Base-by-base conservation (phyloP, 2,113 vertebrate species). In the Oreochromis spilurus region DNA sequence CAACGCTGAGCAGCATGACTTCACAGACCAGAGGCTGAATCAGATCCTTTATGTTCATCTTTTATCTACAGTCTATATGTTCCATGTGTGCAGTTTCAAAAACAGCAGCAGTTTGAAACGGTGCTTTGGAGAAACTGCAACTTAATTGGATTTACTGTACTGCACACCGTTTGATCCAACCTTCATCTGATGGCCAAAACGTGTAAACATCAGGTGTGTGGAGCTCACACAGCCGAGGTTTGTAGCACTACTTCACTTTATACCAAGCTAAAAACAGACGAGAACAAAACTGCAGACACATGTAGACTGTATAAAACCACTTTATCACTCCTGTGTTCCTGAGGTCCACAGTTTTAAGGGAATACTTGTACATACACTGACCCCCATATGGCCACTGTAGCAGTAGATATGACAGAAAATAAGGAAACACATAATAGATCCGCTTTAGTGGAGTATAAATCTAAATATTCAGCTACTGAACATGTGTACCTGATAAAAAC, bases 31-130 rank as follows among this genome's bases (percentile, higher is more conserved):
- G 9, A 62, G 58, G 58, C 29, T 0, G 29, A 19, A 62, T 0
- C 29, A 2, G 0, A 34, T 62, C 9, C 31, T 62, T 0, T 11
- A 62, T 62, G 1, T 62, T 11, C 5, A 0, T 36, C 58, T 36
- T 62, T 62, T 62, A 62, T 36, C 3, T 62, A 11, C 58, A 62
- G 58, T 62, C 58, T 62, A 3, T 29, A 5, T 8, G 12, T 4
- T 57, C 1, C 3, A 3, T 29, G 55, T 29, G 58, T 11, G 58
- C 17, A 1, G 58, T 36, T 36, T 62, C 16, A 62, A 19, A 34
- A 0, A 19, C 58, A 2, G 57, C 57, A 60, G 58, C 58, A 36
- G 9, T 36, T 36, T 62, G 29, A 62, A 62, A 11, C 3, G 0
- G 2, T 0, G n/a, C n/a, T n/a, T n/a, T n/a, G n/a, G 57, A 58